Evolutionary conservation across 2,113 vertebrate species (phyloP), one percentile per base, ranked within the genome.

Genomic region (Heterotilapia buettikoferi): DNA sequence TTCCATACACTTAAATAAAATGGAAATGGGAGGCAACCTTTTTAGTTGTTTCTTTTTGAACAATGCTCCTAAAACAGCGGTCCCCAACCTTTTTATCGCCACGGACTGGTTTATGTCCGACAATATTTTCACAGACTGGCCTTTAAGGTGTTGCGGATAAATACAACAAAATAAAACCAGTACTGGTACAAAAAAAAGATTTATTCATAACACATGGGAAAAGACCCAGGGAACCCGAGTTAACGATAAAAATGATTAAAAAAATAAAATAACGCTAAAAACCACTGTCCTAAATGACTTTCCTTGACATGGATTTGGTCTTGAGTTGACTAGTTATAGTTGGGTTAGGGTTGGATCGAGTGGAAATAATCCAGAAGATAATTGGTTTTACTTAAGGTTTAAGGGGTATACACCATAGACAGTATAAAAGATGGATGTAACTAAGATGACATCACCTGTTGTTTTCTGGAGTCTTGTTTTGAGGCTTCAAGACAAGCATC

Each of bases 31-130:
- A 45, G 5, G 38, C 38, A 43, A 71, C 24, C 21, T 2, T 21
- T 14, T 14, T 24, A 38, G 63, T 63, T 7, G 2, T 71, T 71
- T 6, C 36, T 14, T 24, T 71, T 24, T 40, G 2, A 68, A 40
- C 36, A 4, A 21, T 33, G 59, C 16, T 1, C 29, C 59, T 0
- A 33, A 33, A 33, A 19, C 29, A 63, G 59, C 0, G 0, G 16
- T 19, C 9, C 1, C 16, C 16, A 33, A 63, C 3, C 9, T 63
- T 63, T 33, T 33, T 19, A 1, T 0, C 1, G 0, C 59, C 16
- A 63, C 2, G 0, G 59, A 63, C 1, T 16, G 0, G 29, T 63
- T 33, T 33, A 61, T 61, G 29, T 61, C 0, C 1, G 9, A 61
- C 59, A 33, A 33, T 61, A 61, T 61, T 19, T 61, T 61, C 3